A percentile compares a stretch with the other conserved stretches of the same genome.
Conservation (phyloP, 2,113 vertebrate genomes). For the Chloebia gouldiae region DNA sequence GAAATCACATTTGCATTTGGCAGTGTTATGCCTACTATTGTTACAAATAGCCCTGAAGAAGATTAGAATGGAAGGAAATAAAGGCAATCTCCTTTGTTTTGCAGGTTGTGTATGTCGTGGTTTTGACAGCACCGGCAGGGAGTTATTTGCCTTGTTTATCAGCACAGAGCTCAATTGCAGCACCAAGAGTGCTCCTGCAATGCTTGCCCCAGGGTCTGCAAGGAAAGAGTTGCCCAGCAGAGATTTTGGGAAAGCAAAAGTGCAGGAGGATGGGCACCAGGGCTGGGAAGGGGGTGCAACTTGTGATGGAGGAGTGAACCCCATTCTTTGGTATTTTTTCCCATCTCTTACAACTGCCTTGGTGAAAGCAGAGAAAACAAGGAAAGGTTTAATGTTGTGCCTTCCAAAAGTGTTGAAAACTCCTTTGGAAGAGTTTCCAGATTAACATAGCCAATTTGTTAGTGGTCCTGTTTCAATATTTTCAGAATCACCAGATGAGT, state of each 20-base stretch:
- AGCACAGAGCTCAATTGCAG: not conserved
- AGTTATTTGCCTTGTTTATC: not conserved
- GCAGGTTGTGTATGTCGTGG: not conserved
- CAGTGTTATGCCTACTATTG: slow-evolving; percentile 45
- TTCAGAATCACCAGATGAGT: not conserved
- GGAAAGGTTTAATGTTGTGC: not conserved
- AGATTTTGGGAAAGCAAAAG: not conserved
- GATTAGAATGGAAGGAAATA: slow-evolving; percentile 57
- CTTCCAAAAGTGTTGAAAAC: not conserved
- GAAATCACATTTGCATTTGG: slow-evolving; percentile 47
- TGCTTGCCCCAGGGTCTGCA: not conserved
- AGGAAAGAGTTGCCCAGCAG: not conserved
- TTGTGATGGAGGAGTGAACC: not conserved
- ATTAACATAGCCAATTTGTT: not conserved
- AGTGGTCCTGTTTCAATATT: not conserved
- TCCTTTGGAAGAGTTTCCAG: not conserved
- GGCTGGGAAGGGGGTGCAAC: not conserved
- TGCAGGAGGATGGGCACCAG: not conserved
- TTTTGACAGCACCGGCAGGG: slow-evolving; percentile 11
- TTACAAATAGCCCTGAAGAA: slow-evolving; percentile 63
- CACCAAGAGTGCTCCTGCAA: not conserved
- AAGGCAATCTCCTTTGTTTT: slow-evolving; percentile 46
- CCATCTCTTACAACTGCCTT: not conserved
- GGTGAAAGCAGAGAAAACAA: not conserved
- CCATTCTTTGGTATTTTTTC: not conserved